Percentiles rank a stretch among this genome's conserved stretches.
Conservation (phyloP, 2,888 invertebrate species). For the Synergus japonicus region DNA sequence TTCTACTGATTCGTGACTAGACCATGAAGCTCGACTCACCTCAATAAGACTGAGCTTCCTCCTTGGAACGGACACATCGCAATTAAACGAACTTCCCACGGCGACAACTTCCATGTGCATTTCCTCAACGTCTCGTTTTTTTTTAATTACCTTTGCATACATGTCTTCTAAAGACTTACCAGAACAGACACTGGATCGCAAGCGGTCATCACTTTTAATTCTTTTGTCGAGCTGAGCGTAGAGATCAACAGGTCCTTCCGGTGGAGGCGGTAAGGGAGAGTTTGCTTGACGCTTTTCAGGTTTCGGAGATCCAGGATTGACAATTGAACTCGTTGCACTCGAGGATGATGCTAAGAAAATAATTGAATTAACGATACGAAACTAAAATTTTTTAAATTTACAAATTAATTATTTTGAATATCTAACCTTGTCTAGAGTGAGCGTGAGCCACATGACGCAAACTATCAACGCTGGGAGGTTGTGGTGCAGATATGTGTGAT, state of each 20-base stretch:
- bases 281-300: constrained; percentile 94
- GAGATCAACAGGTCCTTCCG: constrained; percentile 79
- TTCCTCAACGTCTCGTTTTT: constrained; percentile 78
- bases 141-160: constrained; percentile 92
- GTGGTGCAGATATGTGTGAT: constrained; percentile 74
- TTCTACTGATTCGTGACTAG: constrained; percentile 72
- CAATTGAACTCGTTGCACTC: constrained; percentile 84
- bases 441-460: constrained; percentile 81
- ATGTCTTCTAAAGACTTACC: constrained; percentile 89
- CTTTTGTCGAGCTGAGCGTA: constrained; percentile 75
- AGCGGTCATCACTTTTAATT: constrained; percentile 67
- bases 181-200: constrained; percentile 60
- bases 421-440: constrained; percentile 81
- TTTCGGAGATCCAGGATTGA: constrained; percentile 90
- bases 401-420: constrained; percentile 23
- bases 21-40: constrained; percentile 70
- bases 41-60: constrained; percentile 71
- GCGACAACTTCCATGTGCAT: constrained; percentile 62
- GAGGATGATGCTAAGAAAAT: constrained; percentile 83
- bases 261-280: constrained; percentile 91
- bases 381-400: constrained; percentile 26
- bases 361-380: constrained; percentile 36
- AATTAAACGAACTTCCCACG: constrained; percentile 53
- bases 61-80: constrained; percentile 49
- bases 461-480: constrained; percentile 82